Evolutionary conservation across 2,113 vertebrate genomes (phyloP), one percentile per base, ranked within the genome.

Genomic region (Heliornis fulica): DNA sequence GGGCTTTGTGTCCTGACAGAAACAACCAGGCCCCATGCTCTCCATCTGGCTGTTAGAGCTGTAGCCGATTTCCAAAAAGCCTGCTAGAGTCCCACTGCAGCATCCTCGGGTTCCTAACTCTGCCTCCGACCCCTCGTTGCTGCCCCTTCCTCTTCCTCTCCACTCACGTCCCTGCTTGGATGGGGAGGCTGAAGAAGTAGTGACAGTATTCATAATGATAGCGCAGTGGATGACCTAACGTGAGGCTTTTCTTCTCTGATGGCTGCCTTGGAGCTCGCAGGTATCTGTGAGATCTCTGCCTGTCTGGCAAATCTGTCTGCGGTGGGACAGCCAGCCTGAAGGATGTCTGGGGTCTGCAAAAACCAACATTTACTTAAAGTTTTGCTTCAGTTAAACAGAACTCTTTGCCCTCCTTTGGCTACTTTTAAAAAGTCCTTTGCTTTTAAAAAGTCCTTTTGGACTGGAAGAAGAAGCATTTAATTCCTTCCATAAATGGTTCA

Each of bases 151-250:
- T 60, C 46, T 79, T 69, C 34, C 54, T 88, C 64, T 32, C 31
- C 10, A 2, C n/a, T 51, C 50, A 60, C 22, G 29, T 66, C 31
- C 75, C 65, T 8, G 1, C 36, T 80, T 59, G 46, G 56, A 61
- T 21, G 36, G 31, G 22, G 13, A 78, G 22, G 31, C 60, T 65
- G 36, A 36, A 56, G 41, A 38, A 69, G 38, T 2, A 63, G 28
- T n/a, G 29, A 41, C 32, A 48, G 12, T 19, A 21, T 45, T 72
- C 34, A 18, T 40, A 77, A 38, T n/a, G 68, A 22, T 9, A 81
- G 40, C 64, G 38, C 0, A 2, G 40, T 45, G 29, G 40, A 16
- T 46, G 69, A 54, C 25, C 25, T 60, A 50, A 60, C 0, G 1
- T 7, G 40, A 65, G 20, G 17, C n/a, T 82, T 79, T 88, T 75